Conservation (phyloP, 2,113 vertebrate species). For the Tautogolabrus adspersus region DNA sequence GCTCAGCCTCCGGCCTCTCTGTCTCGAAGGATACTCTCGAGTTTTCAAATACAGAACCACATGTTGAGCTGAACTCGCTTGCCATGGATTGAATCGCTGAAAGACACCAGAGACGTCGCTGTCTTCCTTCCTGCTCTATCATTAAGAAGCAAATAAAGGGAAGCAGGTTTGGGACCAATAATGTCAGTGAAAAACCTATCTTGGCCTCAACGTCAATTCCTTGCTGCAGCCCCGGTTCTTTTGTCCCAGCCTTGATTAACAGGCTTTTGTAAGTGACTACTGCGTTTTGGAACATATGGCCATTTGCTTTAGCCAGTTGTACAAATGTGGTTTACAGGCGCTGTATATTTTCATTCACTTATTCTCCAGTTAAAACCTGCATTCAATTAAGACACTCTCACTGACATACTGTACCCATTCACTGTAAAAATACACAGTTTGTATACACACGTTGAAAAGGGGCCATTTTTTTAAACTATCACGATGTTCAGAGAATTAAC, state of each 20-base stretch:
- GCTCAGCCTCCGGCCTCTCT: constrained; percentile 25
- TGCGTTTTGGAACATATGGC: background rate
- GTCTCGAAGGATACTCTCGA: constrained; percentile 18
- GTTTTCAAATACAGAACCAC: constrained; percentile 25
- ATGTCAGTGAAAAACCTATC: constrained; percentile 7
- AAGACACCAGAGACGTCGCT: constrained; percentile 2
- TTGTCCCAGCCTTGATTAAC: constrained; percentile 9
- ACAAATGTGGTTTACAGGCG: no score
- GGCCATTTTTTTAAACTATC: background rate
- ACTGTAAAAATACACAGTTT: background rate
- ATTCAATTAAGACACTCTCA: no score
- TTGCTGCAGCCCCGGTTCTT: background rate
- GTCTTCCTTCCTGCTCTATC: constrained; percentile 2
- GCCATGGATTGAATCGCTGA: background rate
- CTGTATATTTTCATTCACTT: no score
- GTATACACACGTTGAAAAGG: no score
- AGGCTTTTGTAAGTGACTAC: background rate
- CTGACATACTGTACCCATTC: background rate
- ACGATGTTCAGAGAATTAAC: background rate
- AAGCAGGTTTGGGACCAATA: background rate
- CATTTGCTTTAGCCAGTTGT: background rate
- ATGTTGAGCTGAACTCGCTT: constrained; percentile 12
- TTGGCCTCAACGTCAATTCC: background rate
- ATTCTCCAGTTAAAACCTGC: no score
- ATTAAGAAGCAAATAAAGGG: constrained; percentile 10